Conservation (phyloP, 2,797 vertebrate genomes). For the Aeoliscus strigatus region DNA sequence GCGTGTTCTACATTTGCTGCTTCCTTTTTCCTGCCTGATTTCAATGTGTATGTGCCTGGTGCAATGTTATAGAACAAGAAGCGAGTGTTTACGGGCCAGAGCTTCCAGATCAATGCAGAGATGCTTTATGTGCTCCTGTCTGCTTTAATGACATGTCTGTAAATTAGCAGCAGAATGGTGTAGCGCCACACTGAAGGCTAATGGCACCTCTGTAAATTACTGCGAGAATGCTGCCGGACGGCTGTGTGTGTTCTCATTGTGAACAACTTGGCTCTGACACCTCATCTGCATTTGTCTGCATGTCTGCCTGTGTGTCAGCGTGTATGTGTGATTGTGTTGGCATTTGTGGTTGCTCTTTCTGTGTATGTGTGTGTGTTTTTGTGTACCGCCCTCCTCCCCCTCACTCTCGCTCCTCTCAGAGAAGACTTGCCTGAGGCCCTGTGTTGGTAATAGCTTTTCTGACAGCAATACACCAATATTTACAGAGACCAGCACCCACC, state of each 20-base stretch:
- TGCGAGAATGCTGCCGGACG: conserved; percentile 52
- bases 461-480: conserved; percentile 80
- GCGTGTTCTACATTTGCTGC: conserved; percentile 18
- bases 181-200: conserved; percentile 59
- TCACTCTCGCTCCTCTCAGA: conserved; percentile 55
- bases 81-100: conserved; percentile 54
- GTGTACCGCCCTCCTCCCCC: conserved; percentile 18
- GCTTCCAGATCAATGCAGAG: conserved; percentile 69
- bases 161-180: conserved; percentile 74
- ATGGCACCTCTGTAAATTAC: conserved; percentile 70
- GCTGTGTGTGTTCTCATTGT: conserved; percentile 65
- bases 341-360: conserved; percentile 31
- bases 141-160: conserved; percentile 76
- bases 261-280: conserved; percentile 34
- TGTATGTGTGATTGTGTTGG: conserved; percentile 31
- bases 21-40: conserved; percentile 24
- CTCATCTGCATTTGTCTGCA: conserved; percentile 57
- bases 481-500: conserved; percentile 69
- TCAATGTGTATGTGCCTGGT: conserved; percentile 9
- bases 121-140: conserved; percentile 77
- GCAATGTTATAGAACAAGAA: conserved; percentile 41
- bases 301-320: too few species aligned
- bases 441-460: conserved; percentile 79
- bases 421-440: conserved; percentile 70
- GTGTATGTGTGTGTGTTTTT: conserved; percentile 15